phyloP scores from a whole-genome alignment of 2,797 vertebrate species.

The Enteromius trimaculatus region DNA sequence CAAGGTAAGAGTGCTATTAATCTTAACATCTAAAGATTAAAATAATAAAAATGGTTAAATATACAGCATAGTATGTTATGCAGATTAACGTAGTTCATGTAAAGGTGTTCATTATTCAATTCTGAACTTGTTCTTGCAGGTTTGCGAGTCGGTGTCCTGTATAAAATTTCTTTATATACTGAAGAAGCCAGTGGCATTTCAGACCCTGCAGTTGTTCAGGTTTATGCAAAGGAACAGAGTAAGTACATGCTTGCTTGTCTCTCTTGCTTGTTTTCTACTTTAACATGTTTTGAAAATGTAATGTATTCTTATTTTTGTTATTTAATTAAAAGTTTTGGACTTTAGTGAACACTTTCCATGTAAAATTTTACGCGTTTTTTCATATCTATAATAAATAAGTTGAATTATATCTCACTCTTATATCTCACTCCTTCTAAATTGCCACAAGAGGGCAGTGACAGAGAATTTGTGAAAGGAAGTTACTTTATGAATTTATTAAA shows the following conservation, averaged over 20 bases:
- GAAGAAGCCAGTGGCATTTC: conserved; percentile 77
- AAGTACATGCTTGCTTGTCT: conserved; percentile 54
- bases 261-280: neutral
- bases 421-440: neutral
- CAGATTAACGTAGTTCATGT: neutral
- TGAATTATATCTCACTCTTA: neutral
- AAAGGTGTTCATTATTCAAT: conserved; percentile 2
- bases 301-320: neutral
- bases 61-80: neutral
- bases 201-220: conserved; percentile 62
- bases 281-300: accelerated
- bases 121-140: conserved; percentile 65
- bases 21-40: neutral
- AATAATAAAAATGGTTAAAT: neutral
- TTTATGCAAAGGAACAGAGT: conserved; percentile 77
- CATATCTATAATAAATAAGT: neutral
- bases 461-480: neutral
- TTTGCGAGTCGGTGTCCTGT: conserved; percentile 68
- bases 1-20: conserved; percentile 68
- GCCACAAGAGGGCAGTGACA: conserved; percentile 16
- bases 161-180: conserved; percentile 74
- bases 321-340: neutral
- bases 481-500: neutral
- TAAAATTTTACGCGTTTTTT: neutral
- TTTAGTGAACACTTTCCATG: neutral